Evolutionary conservation across 35 echinoderm and acorn worm genomes (phyloP).

Genomic region (Ptychodera flava): DNA sequence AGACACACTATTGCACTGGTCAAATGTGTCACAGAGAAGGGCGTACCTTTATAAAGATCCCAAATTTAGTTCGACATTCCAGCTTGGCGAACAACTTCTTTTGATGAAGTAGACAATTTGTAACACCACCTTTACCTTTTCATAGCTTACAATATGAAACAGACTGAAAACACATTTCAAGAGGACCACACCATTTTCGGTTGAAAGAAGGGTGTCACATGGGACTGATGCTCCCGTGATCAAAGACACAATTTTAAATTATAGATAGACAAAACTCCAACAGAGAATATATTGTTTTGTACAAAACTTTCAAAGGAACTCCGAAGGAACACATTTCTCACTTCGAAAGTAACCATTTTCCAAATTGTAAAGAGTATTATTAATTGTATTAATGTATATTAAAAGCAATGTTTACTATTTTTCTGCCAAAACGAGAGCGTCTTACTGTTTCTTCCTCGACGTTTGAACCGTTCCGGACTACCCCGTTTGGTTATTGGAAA

Average conservation of each 20-base stretch:
- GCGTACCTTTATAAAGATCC: no score
- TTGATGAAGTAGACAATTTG: no score
- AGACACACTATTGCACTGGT: no score
- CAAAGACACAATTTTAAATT: neutral
- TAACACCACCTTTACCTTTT: no score
- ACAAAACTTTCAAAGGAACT: neutral
- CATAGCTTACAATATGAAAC: no score
- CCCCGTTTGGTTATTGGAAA: no score
- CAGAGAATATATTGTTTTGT: neutral
- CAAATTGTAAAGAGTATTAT: neutral
- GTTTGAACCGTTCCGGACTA: no score
- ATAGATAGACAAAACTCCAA: slow-evolving; percentile 1
- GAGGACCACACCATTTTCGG: neutral
- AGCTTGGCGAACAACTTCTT: no score
- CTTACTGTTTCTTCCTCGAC: neutral
- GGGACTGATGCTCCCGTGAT: neutral
- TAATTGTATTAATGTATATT: neutral
- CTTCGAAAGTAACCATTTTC: neutral
- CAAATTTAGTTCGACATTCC: no score
- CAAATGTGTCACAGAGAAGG: no score
- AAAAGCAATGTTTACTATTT: neutral
- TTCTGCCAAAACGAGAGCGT: neutral
- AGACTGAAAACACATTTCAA: neutral
- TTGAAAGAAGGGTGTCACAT: neutral
- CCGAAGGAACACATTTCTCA: neutral